phyloP scores from a whole-genome alignment of 2,888 invertebrate species.

The Drosophila pseudotalamancana region DNA sequence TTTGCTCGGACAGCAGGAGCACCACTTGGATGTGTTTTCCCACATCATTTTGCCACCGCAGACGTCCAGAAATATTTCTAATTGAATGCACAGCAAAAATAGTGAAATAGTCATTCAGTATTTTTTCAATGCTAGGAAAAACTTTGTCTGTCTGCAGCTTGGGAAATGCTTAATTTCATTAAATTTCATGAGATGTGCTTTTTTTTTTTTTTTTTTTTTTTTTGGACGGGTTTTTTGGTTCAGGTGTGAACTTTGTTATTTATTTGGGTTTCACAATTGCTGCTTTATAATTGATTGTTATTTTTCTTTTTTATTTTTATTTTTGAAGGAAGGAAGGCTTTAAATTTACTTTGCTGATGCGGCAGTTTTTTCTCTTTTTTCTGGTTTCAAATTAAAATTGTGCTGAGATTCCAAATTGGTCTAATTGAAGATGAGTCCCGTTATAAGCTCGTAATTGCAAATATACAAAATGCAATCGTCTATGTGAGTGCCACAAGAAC shows the following conservation, averaged over 20 bases:
- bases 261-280: slow-evolving; percentile 14
- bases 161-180: slow-evolving; percentile 68
- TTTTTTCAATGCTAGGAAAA: slow-evolving; percentile 6
- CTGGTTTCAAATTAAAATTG: slow-evolving; percentile 25
- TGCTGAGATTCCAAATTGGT: slow-evolving; percentile 24
- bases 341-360: slow-evolving; percentile 47
- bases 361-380: slow-evolving; percentile 34
- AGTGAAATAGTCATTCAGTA: slow-evolving; percentile 30
- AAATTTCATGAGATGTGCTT: slow-evolving; percentile 66
- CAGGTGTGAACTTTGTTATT: slow-evolving; percentile 35
- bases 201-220: slow-evolving; percentile 8
- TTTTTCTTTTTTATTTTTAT: slow-evolving; percentile 8
- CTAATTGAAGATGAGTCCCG: not conserved
- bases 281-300: slow-evolving; percentile 51
- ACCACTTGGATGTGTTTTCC: slow-evolving; percentile 52
- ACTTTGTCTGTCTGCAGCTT: slow-evolving; percentile 25
- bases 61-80: slow-evolving; percentile 55
- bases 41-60: slow-evolving; percentile 63
- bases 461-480: slow-evolving; percentile 7
- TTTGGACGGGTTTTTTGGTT: not conserved
- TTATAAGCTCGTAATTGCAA: not conserved
- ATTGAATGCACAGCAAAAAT: slow-evolving; percentile 67
- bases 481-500: not conserved
- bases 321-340: not conserved
- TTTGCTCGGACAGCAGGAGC: slow-evolving; percentile 22